These are phyloP conservation scores for Aptenodytes forsteri DNA, from an alignment of 2,113 vertebrate species.

Conservation along the genomic window DNA sequence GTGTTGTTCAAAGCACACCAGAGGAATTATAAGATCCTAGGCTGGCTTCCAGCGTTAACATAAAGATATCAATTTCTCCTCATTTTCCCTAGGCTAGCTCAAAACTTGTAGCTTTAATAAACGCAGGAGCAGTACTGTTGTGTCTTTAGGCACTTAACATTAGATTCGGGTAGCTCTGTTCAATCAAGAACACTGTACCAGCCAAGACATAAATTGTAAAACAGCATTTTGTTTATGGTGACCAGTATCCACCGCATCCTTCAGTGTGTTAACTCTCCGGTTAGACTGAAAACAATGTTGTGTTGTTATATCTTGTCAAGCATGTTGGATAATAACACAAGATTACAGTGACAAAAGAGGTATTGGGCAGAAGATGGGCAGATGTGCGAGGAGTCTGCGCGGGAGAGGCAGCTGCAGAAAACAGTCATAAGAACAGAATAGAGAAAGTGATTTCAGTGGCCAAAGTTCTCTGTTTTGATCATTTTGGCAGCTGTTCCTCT, in stretches of 20 bases:
- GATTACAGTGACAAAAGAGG: fast-evolving
- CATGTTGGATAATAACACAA: neutral
- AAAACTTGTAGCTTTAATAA: neutral
- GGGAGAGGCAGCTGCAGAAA: neutral
- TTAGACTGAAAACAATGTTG: neutral
- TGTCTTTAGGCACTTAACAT: neutral
- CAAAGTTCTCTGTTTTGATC: neutral
- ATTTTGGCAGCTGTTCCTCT: neutral
- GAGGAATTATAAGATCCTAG: neutral
- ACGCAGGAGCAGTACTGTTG: neutral
- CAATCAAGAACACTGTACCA: neutral
- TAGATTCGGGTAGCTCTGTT: neutral
- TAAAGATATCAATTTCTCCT: neutral
- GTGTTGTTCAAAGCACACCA: neutral
- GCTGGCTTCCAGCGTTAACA: neutral
- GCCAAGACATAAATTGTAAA: neutral
- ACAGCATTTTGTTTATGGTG: neutral
- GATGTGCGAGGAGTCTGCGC: neutral
- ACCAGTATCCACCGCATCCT: neutral
- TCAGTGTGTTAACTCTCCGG: fast-evolving
- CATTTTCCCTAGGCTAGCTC: neutral
- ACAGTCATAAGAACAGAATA: neutral
- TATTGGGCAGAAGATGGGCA: neutral
- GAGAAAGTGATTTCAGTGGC: neutral
- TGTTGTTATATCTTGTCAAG: neutral